Conservation (phyloP, 23 tunicate species). For the Phallusia fumigata region DNA sequence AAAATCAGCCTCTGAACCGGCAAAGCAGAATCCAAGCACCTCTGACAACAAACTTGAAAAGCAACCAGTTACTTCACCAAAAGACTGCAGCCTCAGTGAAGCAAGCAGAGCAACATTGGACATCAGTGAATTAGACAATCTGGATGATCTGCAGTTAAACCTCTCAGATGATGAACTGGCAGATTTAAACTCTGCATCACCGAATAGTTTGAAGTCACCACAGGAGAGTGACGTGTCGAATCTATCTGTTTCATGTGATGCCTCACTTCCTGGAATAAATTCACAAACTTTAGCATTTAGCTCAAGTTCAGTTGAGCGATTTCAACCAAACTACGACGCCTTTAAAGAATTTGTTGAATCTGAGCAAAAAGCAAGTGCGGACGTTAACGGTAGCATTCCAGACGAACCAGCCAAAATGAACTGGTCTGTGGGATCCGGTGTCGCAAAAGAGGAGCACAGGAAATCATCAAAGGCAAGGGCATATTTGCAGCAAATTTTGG, state of each 20-base stretch:
- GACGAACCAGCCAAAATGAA: neutral
- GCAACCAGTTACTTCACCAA: neutral
- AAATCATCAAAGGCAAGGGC: slow-evolving; percentile 76
- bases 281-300: neutral
- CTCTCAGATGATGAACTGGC: neutral
- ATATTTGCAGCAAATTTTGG: slow-evolving; percentile 41
- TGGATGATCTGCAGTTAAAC: neutral
- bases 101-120: neutral
- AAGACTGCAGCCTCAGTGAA: neutral
- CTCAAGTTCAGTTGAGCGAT: neutral
- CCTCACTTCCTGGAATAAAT: neutral
- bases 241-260: neutral
- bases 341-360: neutral
- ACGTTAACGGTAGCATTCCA: neutral
- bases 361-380: neutral
- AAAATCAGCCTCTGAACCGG: neutral
- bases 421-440: neutral
- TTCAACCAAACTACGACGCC: neutral
- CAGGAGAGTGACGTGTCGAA: neutral
- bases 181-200: neutral
- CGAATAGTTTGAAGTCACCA: neutral
- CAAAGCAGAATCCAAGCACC: neutral
- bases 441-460: slow-evolving; percentile 39
- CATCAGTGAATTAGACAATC: neutral
- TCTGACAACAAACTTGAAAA: neutral